Conservation (phyloP, 2,797 vertebrate genomes). For the Mormyrops boulengeri region DNA sequence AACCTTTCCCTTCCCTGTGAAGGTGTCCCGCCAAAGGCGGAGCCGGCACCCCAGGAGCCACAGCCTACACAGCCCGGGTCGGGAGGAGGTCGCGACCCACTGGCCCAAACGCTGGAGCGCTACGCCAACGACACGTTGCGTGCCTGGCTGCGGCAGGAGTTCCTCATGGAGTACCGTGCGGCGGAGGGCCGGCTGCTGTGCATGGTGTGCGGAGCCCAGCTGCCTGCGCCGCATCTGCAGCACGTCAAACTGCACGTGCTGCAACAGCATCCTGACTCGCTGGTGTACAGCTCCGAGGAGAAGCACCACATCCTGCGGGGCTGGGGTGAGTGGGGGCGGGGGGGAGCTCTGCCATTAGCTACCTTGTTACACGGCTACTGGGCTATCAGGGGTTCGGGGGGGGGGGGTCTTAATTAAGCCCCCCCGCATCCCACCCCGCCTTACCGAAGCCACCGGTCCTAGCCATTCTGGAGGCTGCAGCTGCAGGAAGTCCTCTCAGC, state of each 20-base stretch:
- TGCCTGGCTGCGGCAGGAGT: conserved; percentile 84
- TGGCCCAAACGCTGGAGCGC: conserved; percentile 63
- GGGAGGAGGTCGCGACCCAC: conserved; percentile 48
- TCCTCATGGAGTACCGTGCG: conserved; percentile 84
- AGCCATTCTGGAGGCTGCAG: conserved; percentile 33
- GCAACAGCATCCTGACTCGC: conserved; percentile 74
- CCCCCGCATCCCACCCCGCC: neutral
- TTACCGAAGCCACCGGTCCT: neutral
- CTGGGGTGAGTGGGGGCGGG: neutral
- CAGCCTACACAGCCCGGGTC: conserved; percentile 15
- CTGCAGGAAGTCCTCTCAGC: neutral
- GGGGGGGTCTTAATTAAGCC: conserved; percentile 42
- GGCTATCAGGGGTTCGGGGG: conserved; percentile 42
- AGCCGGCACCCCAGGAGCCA: neutral
- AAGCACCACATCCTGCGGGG: neutral
- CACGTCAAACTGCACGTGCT: conserved; percentile 83
- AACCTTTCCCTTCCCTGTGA: neutral
- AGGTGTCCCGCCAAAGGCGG: neutral
- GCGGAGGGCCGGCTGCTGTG: conserved; percentile 74
- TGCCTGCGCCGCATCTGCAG: conserved; percentile 79
- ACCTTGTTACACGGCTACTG: conserved; percentile 59
- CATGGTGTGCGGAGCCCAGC: conserved; percentile 75
- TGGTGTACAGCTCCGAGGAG: conserved; percentile 75
- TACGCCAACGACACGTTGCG: conserved; percentile 84
- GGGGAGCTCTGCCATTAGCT: conserved; percentile 34